Percentiles rank a stretch among this genome's conserved stretches.
These are phyloP conservation scores for Drosophila neotestacea DNA, from an alignment of 2,888 invertebrate genomes.

Conservation along the genomic window DNA sequence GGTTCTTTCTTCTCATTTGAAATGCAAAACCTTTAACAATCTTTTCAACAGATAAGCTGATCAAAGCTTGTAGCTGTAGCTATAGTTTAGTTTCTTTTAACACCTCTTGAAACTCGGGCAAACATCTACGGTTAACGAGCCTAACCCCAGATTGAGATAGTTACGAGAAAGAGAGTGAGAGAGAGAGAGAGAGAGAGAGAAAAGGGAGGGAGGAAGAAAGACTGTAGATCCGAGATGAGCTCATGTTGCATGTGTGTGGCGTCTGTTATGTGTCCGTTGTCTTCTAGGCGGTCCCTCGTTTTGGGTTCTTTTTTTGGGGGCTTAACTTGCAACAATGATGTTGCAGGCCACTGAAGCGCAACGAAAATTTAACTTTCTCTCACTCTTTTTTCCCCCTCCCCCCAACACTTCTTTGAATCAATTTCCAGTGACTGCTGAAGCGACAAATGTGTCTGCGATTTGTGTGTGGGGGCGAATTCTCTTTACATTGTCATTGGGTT, in stretches of 20 bases:
- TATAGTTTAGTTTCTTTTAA: slow-evolving; percentile 39
- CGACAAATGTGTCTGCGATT: slow-evolving; percentile 71
- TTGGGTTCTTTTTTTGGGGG: slow-evolving; percentile 16
- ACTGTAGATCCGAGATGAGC: slow-evolving; percentile 15
- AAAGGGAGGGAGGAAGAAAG: slow-evolving; percentile 9
- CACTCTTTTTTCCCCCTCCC: neutral
- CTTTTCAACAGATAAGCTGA: slow-evolving; percentile 55
- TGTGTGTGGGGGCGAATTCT: slow-evolving; percentile 59
- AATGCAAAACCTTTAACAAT: slow-evolving; percentile 71
- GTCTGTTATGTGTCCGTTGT: slow-evolving; percentile 9
- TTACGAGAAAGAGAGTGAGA: neutral
- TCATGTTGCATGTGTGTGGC: slow-evolving; percentile 66
- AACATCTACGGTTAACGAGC: slow-evolving; percentile 62
- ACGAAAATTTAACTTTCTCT: slow-evolving; percentile 50
- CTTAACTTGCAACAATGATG: slow-evolving; percentile 32
- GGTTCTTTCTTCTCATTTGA: slow-evolving; percentile 57
- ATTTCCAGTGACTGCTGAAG: slow-evolving; percentile 67
- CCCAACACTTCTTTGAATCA: slow-evolving; percentile 24
- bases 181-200: neutral
- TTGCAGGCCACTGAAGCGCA: slow-evolving; percentile 65
- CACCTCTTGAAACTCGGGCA: slow-evolving; percentile 51
- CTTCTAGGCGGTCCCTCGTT: slow-evolving; percentile 42
- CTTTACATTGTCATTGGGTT: slow-evolving; percentile 47
- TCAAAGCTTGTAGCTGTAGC: slow-evolving; percentile 34
- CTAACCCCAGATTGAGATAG: slow-evolving; percentile 10